Conservation (phyloP, 2,888 invertebrate species). For the Unio delphinus region DNA sequence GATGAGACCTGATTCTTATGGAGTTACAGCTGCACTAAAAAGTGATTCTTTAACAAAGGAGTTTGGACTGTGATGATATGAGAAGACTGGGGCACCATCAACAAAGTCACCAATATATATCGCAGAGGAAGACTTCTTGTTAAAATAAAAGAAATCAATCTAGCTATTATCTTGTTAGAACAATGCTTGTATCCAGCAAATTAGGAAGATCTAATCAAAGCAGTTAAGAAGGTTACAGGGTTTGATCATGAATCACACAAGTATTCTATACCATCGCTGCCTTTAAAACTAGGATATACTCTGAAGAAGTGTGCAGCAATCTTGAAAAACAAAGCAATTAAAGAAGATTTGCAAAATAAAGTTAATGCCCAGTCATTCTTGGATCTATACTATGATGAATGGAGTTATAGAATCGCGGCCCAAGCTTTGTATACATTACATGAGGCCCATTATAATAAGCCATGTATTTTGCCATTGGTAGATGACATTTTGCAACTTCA, state of each 20-base stretch:
- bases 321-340: neutral
- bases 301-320: constrained; percentile 12
- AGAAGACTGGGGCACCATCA: constrained; percentile 8
- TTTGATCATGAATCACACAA: constrained; percentile 6
- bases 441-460: constrained; percentile 6
- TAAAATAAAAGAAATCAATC: constrained; percentile 6
- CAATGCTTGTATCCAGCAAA: constrained; percentile 6
- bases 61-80: constrained; percentile 13
- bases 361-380: constrained; percentile 8
- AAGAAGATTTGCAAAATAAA: constrained; percentile 4
- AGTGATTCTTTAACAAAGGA: constrained; percentile 13
- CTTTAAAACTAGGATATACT: constrained; percentile 19
- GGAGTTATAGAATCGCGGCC: constrained; percentile 10
- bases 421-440: constrained; percentile 7
- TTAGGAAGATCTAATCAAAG: constrained; percentile 10
- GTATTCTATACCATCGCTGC: constrained; percentile 18
- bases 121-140: constrained; percentile 9
- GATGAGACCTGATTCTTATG: constrained; percentile 18
- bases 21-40: constrained; percentile 8
- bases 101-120: constrained; percentile 8
- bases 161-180: constrained; percentile 2
- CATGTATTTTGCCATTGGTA: constrained; percentile 10
- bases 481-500: constrained; percentile 9
- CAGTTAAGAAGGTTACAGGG: constrained; percentile 12
- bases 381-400: constrained; percentile 12